Evolutionary conservation across 2,888 invertebrate genomes (phyloP).

Genomic region (Saturnia japonica): DNA sequence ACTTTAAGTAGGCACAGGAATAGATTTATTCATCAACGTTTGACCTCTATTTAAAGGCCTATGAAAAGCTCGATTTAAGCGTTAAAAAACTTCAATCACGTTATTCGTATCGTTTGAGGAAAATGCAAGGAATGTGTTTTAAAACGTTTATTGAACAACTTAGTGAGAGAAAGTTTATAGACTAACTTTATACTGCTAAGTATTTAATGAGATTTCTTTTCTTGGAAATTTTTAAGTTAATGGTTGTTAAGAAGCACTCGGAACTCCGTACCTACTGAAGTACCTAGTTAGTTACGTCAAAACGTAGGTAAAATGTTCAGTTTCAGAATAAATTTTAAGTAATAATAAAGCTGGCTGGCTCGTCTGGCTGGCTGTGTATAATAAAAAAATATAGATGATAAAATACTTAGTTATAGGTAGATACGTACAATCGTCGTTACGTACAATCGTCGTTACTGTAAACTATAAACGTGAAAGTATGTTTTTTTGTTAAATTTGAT

Average conservation of each 20-base stretch:
- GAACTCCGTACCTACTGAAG: constrained; percentile 5
- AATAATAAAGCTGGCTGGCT: neutral
- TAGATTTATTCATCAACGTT: too few relatives aligned
- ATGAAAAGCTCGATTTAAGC: neutral
- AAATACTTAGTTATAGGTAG: too few relatives aligned
- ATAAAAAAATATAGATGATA: too few relatives aligned
- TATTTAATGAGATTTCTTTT: constrained; percentile 6
- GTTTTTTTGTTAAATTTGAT: too few relatives aligned
- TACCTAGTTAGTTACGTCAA: neutral
- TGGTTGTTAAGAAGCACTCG: constrained; percentile 5
- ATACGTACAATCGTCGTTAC: too few relatives aligned
- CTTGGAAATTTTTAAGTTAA: neutral
- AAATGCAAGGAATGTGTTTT: neutral
- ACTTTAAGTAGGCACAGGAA: too few relatives aligned
- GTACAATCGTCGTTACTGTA: too few relatives aligned
- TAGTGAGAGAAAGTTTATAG: neutral
- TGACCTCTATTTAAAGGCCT: too few relatives aligned
- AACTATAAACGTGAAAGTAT: too few relatives aligned
- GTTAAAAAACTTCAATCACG: neutral
- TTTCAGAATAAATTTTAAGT: constrained; percentile 4
- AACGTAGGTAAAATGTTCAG: constrained; percentile 11
- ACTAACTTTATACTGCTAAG: neutral
- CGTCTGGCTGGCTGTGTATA: too few relatives aligned
- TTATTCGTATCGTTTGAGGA: neutral
- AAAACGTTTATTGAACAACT: neutral